Evolutionary conservation across 2,888 invertebrate species (phyloP).

Genomic region (Hofmannophila pseudospretella): DNA sequence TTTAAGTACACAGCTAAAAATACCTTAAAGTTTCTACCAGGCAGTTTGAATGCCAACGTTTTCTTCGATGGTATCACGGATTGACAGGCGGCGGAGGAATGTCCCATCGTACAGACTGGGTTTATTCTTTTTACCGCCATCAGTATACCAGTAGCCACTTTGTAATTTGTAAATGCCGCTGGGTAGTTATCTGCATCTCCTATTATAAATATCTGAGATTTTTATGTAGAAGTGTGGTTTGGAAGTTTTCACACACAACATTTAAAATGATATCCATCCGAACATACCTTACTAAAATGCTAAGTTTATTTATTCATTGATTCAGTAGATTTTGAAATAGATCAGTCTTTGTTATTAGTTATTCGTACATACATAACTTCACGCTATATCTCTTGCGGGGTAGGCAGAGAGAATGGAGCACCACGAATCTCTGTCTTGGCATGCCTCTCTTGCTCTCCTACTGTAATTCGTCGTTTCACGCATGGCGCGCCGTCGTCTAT

Average conservation of each 20-base stretch:
- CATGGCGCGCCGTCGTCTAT: no score
- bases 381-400: no score
- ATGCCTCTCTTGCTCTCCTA: no score
- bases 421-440: no score
- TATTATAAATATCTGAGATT: neutral
- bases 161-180: neutral
- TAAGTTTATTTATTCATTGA: no score
- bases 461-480: no score
- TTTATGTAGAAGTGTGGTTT: neutral
- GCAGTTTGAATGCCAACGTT: slow-evolving; percentile 37
- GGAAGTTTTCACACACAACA: neutral
- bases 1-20: neutral
- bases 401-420: no score
- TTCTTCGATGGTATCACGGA: slow-evolving; percentile 45
- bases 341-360: no score
- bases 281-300: no score
- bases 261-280: no score
- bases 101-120: slow-evolving; percentile 24
- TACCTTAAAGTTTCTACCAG: slow-evolving; percentile 5
- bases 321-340: no score
- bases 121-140: slow-evolving; percentile 20
- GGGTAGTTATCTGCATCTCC: neutral
- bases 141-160: neutral
- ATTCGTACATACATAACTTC: no score
- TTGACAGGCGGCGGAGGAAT: slow-evolving; percentile 44